Conservation (phyloP, 2,888 invertebrate genomes). For the Malacosoma neustria region DNA sequence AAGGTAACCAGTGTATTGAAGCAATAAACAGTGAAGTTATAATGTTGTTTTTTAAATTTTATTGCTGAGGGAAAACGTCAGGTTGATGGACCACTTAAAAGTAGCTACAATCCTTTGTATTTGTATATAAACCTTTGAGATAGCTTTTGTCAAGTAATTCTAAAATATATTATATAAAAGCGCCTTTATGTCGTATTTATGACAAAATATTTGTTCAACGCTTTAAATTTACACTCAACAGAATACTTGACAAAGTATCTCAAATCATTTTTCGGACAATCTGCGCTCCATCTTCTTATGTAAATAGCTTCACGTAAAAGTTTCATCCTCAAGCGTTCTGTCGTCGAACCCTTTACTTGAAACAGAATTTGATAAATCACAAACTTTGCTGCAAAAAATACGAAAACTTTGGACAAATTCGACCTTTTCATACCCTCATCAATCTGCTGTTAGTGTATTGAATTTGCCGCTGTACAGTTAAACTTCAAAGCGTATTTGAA, state of each 20-base stretch:
- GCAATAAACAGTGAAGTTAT: too few relatives aligned
- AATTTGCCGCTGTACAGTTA: slow-evolving; percentile 19
- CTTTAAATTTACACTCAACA: too few relatives aligned
- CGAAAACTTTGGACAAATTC: slow-evolving; percentile 31
- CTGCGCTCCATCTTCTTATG: background rate
- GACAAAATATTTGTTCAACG: too few relatives aligned
- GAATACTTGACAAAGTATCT: background rate
- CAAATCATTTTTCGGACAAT: background rate
- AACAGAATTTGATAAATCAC: slow-evolving; percentile 45
- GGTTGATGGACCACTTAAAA: too few relatives aligned
- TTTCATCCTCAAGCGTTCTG: slow-evolving; percentile 30
- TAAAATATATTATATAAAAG: too few relatives aligned
- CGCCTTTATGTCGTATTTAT: too few relatives aligned
- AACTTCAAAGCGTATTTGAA: slow-evolving; percentile 14
- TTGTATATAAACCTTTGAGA: too few relatives aligned
- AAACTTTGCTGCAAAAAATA: slow-evolving; percentile 36
- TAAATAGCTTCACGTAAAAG: slow-evolving; percentile 15
- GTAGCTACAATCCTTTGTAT: too few relatives aligned
- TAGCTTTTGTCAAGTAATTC: too few relatives aligned
- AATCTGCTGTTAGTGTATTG: slow-evolving; percentile 38
- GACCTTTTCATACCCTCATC: slow-evolving; percentile 38
- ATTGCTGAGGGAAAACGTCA: too few relatives aligned
- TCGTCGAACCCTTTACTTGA: slow-evolving; percentile 27
- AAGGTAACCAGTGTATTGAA: too few relatives aligned
- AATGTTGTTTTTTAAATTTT: too few relatives aligned